Conservation (phyloP, 1,140 invertebrate genomes). For the Zaprionus gabonicus region DNA sequence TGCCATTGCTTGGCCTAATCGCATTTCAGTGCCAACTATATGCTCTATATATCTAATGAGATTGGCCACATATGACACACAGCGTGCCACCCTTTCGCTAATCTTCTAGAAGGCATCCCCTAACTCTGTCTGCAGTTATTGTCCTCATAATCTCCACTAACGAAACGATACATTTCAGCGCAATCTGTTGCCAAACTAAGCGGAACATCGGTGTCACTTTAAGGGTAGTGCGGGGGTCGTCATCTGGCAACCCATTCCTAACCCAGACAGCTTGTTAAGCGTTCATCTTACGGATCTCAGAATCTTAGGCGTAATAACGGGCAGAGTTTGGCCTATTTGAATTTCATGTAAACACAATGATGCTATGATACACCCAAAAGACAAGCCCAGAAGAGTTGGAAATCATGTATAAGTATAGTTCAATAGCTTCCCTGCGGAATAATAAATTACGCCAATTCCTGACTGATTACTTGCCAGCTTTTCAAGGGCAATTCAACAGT, state of each 20-base stretch:
- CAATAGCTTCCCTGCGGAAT: neutral
- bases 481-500: conserved; percentile 23
- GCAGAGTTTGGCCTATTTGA: no score
- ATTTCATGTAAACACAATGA: neutral
- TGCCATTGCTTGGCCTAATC: conserved; percentile 36
- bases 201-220: conserved; percentile 62
- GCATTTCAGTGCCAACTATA: conserved; percentile 38
- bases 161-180: conserved; percentile 62
- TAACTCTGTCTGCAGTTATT: conserved; percentile 28
- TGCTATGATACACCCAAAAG: neutral
- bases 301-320: neutral
- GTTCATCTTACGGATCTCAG: neutral
- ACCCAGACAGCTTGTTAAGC: conserved; percentile 47
- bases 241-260: conserved; percentile 16
- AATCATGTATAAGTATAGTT: neutral
- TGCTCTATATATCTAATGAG: conserved; percentile 47
- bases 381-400: neutral
- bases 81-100: conserved; percentile 66
- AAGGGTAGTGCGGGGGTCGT: conserved; percentile 17
- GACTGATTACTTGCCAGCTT: conserved; percentile 62
- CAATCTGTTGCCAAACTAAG: conserved; percentile 77
- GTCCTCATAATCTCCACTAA: conserved; percentile 54
- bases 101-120: conserved; percentile 58
- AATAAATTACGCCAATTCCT: conserved; percentile 58
- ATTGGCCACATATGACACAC: conserved; percentile 39